phyloP scores from a whole-genome alignment of 1,140 invertebrate genomes.

The Anastrepha ludens region DNA sequence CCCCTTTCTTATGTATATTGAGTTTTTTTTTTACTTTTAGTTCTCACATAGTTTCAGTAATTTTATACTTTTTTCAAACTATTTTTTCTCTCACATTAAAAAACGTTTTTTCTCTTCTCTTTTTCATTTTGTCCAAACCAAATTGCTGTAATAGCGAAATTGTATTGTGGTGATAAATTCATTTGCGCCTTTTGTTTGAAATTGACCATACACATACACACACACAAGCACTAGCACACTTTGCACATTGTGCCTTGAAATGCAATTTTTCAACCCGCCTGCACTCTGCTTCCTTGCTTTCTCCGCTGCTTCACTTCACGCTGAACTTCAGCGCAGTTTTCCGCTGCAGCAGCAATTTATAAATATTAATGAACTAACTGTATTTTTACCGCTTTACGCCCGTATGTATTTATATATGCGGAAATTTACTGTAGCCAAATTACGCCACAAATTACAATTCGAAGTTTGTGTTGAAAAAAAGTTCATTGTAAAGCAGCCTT shows the following conservation, averaged over 20 bases:
- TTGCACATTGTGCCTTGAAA: slow-evolving; percentile 29
- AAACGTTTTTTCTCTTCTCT: not conserved
- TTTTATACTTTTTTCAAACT: not conserved
- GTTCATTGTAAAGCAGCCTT: not conserved
- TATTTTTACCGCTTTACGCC: not conserved
- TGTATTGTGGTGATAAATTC: slow-evolving; percentile 51
- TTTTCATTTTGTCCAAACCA: not conserved
- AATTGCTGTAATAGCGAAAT: slow-evolving; percentile 37
- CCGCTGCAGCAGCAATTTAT: slow-evolving; percentile 31
- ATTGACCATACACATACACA: not conserved
- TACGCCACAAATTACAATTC: slow-evolving; percentile 24
- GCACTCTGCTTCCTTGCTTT: not conserved
- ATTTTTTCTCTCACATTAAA: not conserved
- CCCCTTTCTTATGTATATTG: not conserved
- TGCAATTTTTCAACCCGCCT: slow-evolving; percentile 42
- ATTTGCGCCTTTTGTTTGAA: slow-evolving; percentile 51
- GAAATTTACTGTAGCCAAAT: not conserved
- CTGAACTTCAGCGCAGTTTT: slow-evolving; percentile 20
- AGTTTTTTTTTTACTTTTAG: slow-evolving; percentile 20
- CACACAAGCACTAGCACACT: not conserved
- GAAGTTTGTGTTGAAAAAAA: slow-evolving; percentile 17
- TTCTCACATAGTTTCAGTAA: not conserved
- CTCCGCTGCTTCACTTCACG: not conserved
- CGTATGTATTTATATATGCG: not conserved
- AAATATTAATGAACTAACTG: slow-evolving; percentile 51